Base-by-base conservation (phyloP, 1,140 invertebrate genomes). In the Leptestheria dahalacensis region DNA sequence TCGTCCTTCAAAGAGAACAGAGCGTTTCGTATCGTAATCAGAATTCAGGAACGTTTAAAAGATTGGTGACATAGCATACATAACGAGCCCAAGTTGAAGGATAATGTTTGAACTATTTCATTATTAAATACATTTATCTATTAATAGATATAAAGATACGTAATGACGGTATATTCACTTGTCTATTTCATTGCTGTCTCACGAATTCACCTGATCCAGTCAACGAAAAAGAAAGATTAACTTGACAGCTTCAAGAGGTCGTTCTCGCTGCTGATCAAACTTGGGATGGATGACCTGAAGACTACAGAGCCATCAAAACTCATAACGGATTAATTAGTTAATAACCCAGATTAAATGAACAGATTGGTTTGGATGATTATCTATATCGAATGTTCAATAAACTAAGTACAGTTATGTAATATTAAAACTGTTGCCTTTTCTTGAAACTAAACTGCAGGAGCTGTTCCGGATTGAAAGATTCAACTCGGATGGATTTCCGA, bases 191-290 rank as follows among this genome's bases (percentile, higher is more conserved):
- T n/a, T n/a, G n/a, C n/a, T n/a, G n/a, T n/a, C n/a, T n/a, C n/a
- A n/a, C n/a, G n/a, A n/a, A n/a, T 93, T 84, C 74, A 91, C 88
- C 66, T 82, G 82, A 70, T 95, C 91, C 62, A 96, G 75, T 23
- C 90, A 84, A 65, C 91, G 82, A 79, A 97, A 97, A 61, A 97
- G 79, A 65, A 97, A 78, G 70, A 95, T 96, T 71, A 89, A 85
- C 70, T 84, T 85, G 11, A 96, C 89, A 50, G 91, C 89, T 67
- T 95, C 90, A 46, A 84, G 81, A 60, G 97, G 76, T 53, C 89
- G 79, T 63, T 85, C 76, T 60, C 92, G 78, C 71, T 97, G 92
- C 62, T 86, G 86, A 72, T 96, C 93, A 69, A 89, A 90, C 78
- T 97, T 97, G 49, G 92, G 91, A 72, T 84, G 75, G 15, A 41